These are phyloP conservation scores for Myiagra hebetior DNA, from an alignment of 2,113 vertebrate species.

Conservation along the genomic window DNA sequence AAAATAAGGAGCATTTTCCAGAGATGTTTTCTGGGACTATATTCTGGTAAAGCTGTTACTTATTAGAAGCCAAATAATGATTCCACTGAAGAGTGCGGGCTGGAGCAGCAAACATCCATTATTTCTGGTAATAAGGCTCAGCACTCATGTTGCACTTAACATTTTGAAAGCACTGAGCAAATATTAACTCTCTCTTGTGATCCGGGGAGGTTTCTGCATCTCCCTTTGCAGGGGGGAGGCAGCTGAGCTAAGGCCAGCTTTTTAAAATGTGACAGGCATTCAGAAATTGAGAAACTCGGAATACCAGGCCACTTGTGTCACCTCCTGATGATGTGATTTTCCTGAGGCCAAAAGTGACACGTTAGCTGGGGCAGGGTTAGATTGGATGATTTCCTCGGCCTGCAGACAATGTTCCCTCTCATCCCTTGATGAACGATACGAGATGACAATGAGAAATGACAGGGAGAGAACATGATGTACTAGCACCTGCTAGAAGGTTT, in stretches of 20 bases:
- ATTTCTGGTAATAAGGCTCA: conserved; percentile 3
- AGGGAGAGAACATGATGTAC: neutral
- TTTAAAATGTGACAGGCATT: neutral
- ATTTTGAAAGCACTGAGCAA: conserved; percentile 44
- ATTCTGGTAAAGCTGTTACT: neutral
- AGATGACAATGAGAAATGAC: neutral
- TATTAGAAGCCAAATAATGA: conserved; percentile 9
- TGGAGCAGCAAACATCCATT: conserved; percentile 27
- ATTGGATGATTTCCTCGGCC: neutral
- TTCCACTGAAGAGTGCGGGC: neutral
- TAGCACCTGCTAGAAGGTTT: neutral
- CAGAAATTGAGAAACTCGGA: neutral
- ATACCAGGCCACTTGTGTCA: neutral
- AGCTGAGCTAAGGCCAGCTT: neutral
- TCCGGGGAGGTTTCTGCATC: neutral
- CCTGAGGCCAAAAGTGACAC: neutral
- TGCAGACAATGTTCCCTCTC: conserved; percentile 19
- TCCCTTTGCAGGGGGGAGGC: neutral
- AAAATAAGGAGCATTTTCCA: neutral
- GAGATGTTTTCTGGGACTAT: neutral
- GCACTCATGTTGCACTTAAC: conserved; percentile 34
- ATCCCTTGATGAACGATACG: neutral
- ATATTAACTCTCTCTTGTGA: conserved; percentile 29
- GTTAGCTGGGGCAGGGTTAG: neutral
- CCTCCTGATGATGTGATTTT: conserved; percentile 23